Evolutionary conservation across 2,888 invertebrate species (phyloP).

Genomic region (Chydorus sphaericus): DNA sequence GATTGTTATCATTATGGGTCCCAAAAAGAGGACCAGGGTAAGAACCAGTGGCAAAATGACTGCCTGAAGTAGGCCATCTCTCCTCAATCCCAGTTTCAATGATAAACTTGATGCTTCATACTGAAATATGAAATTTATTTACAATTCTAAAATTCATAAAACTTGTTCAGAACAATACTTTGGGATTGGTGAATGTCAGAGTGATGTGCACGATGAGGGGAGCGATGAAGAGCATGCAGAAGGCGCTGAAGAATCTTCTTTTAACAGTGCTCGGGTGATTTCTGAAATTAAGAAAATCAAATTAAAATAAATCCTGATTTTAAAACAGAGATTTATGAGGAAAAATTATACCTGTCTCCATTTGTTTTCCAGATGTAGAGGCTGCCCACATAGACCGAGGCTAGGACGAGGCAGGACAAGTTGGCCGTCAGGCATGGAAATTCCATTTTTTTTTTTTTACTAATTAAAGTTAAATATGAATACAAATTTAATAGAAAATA

Average conservation of each 20-base stretch:
- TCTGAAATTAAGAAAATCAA: constrained; percentile 37
- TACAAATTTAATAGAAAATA: too few relatives aligned
- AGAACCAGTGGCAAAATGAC: constrained; percentile 55
- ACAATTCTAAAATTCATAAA: neutral
- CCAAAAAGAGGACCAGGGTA: constrained; percentile 64
- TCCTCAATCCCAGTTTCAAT: constrained; percentile 58
- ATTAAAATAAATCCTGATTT: neutral
- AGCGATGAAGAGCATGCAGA: constrained; percentile 61
- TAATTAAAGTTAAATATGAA: too few relatives aligned
- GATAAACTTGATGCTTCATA: constrained; percentile 42
- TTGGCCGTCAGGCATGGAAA: too few relatives aligned
- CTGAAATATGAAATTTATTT: constrained; percentile 10
- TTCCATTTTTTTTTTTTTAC: too few relatives aligned
- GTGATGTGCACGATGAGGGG: constrained; percentile 62
- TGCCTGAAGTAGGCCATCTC: constrained; percentile 56
- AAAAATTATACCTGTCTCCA: constrained; percentile 10
- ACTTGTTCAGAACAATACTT: constrained; percentile 29
- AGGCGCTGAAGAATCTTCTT: constrained; percentile 70
- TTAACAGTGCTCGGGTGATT: constrained; percentile 80
- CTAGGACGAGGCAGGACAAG: constrained; percentile 51
- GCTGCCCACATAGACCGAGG: constrained; percentile 68
- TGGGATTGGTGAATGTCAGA: constrained; percentile 44
- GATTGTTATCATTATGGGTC: constrained; percentile 37
- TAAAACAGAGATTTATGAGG: neutral
- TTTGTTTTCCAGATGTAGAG: constrained; percentile 63